phyloP scores from a whole-genome alignment of 1,140 invertebrate genomes.

The Berghia stephanieae region DNA sequence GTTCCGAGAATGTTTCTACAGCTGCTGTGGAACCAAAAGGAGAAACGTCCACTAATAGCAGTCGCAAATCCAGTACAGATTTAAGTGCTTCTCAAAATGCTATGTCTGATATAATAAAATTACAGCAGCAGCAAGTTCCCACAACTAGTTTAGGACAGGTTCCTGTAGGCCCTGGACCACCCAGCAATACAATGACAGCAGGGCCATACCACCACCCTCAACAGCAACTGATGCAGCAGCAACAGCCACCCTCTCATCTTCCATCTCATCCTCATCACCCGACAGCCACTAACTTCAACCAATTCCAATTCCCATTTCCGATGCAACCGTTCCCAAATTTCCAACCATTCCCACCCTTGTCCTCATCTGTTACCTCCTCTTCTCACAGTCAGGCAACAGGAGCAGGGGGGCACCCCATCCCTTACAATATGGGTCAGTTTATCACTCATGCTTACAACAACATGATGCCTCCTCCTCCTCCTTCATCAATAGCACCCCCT shows the following conservation, averaged over 20 bases:
- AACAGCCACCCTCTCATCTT: neutral
- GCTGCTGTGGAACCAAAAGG: neutral
- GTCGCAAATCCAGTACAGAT: constrained; percentile 27
- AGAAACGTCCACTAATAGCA: constrained; percentile 15
- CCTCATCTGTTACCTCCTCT: too few species aligned
- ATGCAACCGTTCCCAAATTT: constrained; percentile 13
- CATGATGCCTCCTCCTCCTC: constrained; percentile 12
- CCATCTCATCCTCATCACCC: too few species aligned
- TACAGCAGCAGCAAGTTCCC: constrained; percentile 21
- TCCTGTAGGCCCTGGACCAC: neutral
- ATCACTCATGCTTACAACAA: too few species aligned
- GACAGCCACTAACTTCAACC: neutral
- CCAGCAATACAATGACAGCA: neutral
- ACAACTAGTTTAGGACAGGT: neutral
- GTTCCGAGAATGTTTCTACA: constrained; percentile 11
- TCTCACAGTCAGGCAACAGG: neutral
- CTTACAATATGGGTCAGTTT: too few species aligned
- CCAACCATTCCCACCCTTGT: constrained; percentile 27
- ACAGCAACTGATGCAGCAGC: neutral
- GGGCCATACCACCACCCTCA: neutral
- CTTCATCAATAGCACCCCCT: neutral
- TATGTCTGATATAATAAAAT: neutral
- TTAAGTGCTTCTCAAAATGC: constrained; percentile 16
- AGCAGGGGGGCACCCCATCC: neutral
- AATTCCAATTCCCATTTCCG: constrained; percentile 16